These are phyloP conservation scores for Arctia plantaginis DNA, from an alignment of 2,888 invertebrate species.

Conservation along the genomic window DNA sequence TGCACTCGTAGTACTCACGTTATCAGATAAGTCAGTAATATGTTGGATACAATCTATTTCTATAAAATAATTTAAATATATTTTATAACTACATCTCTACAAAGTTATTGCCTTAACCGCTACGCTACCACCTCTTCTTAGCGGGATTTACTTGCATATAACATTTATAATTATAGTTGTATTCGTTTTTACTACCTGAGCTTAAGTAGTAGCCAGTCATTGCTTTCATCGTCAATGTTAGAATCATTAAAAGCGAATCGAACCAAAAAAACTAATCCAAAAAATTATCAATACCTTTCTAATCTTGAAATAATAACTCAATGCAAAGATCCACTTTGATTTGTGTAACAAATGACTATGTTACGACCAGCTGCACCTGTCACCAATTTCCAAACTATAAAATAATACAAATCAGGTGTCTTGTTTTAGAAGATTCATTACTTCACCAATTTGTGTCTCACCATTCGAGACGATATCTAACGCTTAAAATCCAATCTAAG, in stretches of 20 bases:
- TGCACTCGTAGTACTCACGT: no score
- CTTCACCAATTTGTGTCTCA: slow-evolving; percentile 58
- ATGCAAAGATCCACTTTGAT: slow-evolving; percentile 60
- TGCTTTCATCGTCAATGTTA: slow-evolving; percentile 18
- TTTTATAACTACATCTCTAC: no score
- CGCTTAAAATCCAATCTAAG: slow-evolving; percentile 47
- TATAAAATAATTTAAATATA: no score
- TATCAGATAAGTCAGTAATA: no score
- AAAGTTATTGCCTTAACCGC: neutral
- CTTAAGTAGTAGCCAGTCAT: neutral
- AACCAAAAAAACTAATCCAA: slow-evolving; percentile 26
- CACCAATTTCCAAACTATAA: slow-evolving; percentile 67
- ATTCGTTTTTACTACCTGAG: slow-evolving; percentile 25
- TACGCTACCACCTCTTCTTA: neutral
- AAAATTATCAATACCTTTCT: slow-evolving; percentile 58
- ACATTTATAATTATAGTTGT: neutral
- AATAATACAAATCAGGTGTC: slow-evolving; percentile 73
- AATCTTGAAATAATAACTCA: slow-evolving; percentile 71
- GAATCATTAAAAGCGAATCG: slow-evolving; percentile 35
- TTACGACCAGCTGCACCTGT: slow-evolving; percentile 69
- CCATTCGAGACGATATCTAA: slow-evolving; percentile 40
- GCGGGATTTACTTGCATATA: neutral
- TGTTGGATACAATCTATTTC: no score
- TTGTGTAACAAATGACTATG: slow-evolving; percentile 64
- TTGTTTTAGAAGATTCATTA: slow-evolving; percentile 75